A percentile compares a stretch with the other conserved stretches of the same genome.
These are phyloP conservation scores for Hemicordylus capensis DNA, from an alignment of 2,113 vertebrate genomes.

Conservation along the genomic window DNA sequence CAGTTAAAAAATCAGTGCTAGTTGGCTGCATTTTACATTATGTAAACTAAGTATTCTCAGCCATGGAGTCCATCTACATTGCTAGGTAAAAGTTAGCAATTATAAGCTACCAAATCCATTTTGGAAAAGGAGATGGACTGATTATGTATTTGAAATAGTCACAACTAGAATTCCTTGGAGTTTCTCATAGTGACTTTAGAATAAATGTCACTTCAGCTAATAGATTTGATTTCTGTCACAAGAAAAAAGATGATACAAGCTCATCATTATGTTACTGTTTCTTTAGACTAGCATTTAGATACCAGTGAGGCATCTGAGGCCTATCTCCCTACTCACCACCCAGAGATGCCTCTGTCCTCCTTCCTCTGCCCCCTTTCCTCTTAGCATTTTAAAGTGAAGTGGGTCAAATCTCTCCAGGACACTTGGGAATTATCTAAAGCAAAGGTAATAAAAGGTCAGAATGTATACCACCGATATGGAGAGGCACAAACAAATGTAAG, in stretches of 20 bases:
- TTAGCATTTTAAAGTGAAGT: no score
- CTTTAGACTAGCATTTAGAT: neutral
- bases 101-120: slow-evolving; percentile 6
- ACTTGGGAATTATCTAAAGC: no score
- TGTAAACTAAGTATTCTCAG: slow-evolving; percentile 51
- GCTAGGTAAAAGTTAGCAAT: neutral
- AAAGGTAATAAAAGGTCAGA: no score
- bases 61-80: neutral
- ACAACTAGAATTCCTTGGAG: neutral
- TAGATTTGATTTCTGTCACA: neutral
- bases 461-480: no score
- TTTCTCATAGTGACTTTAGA: slow-evolving; percentile 17
- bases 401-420: no score
- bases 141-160: slow-evolving; percentile 8
- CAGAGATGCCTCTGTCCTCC: no score
- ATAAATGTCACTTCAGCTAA: neutral
- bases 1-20: slow-evolving; percentile 46
- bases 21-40: no score
- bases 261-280: neutral
- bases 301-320: no score
- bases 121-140: slow-evolving; percentile 16
- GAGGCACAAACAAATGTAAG: no score
- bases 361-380: no score
- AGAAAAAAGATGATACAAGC: neutral
- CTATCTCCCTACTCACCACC: no score